Percentiles rank a stretch among this genome's conserved stretches.
phyloP scores from a whole-genome alignment of 2,888 invertebrate species.

The Uloborus plumipes region DNA sequence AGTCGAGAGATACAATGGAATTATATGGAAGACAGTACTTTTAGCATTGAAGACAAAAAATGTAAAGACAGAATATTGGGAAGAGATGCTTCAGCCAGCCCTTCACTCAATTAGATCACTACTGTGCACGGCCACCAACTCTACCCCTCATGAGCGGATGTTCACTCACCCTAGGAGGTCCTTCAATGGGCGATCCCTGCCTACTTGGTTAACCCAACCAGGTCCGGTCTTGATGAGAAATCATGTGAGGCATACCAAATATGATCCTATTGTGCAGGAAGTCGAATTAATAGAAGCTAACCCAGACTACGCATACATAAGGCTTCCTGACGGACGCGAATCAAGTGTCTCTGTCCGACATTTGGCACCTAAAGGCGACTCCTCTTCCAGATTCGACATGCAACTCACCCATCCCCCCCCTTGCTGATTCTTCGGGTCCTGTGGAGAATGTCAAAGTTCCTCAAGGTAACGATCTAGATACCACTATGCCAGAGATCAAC shows the following conservation, averaged over 20 bases:
- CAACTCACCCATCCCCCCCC: too few species aligned
- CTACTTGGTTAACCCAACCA: conserved; percentile 32
- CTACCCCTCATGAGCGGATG: conserved; percentile 49
- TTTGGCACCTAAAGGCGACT: not conserved
- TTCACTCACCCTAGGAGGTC: conserved; percentile 45
- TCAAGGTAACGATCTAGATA: too few species aligned
- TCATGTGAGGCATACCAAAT: conserved; percentile 8
- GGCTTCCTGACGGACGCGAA: conserved; percentile 18
- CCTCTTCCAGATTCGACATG: too few species aligned
- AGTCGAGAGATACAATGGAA: too few species aligned
- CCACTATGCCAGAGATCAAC: too few species aligned
- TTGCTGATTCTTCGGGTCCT: too few species aligned
- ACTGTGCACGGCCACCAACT: conserved; percentile 52
- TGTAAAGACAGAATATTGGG: conserved; percentile 30
- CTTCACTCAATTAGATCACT: conserved; percentile 65
- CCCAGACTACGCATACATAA: conserved; percentile 18
- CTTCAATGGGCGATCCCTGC: conserved; percentile 34
- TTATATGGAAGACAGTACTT: conserved; percentile 63
- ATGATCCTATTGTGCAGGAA: conserved; percentile 25
- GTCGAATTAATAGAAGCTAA: conserved; percentile 27
- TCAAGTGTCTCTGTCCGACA: conserved; percentile 18
- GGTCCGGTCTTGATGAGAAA: conserved; percentile 18
- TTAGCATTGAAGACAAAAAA: conserved; percentile 37
- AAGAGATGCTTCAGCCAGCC: conserved; percentile 56
- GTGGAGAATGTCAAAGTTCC: too few species aligned